Evolutionary conservation across 1,140 invertebrate species (phyloP).

Genomic region (Atta texana): DNA sequence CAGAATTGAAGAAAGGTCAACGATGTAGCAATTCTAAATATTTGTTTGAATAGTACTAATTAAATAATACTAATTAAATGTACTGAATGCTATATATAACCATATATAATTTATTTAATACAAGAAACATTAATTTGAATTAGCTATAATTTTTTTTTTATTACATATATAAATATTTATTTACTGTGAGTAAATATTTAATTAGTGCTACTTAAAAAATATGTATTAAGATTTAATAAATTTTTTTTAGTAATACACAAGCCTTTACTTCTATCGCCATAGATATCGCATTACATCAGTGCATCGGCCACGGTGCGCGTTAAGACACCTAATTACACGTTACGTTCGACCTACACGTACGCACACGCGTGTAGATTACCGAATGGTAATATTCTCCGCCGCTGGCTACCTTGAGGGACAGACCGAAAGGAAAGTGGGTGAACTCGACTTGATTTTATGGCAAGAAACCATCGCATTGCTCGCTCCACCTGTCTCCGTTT

Average conservation of each 20-base stretch:
- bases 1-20: background rate
- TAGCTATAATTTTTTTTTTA: too few relatives aligned
- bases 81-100: too few relatives aligned
- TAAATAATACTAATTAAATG: too few relatives aligned
- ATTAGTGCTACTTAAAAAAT: too few relatives aligned
- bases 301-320: slow-evolving; percentile 68
- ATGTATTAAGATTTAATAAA: too few relatives aligned
- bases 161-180: too few relatives aligned
- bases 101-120: too few relatives aligned
- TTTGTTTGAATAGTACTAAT: too few relatives aligned
- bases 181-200: too few relatives aligned
- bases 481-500: slow-evolving; percentile 53
- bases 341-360: slow-evolving; percentile 69
- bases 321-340: slow-evolving; percentile 76
- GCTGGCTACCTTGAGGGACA: slow-evolving; percentile 70
- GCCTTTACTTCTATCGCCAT: slow-evolving; percentile 52
- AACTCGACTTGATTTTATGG: slow-evolving; percentile 77
- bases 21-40: slow-evolving; percentile 44
- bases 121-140: too few relatives aligned
- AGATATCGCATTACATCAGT: slow-evolving; percentile 73
- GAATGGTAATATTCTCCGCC: slow-evolving; percentile 69
- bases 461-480: slow-evolving; percentile 67
- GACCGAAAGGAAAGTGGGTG: slow-evolving; percentile 77
- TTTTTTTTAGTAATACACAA: background rate
- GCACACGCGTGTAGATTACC: slow-evolving; percentile 69